Base-by-base conservation (phyloP, 2,797 vertebrate genomes). In the Channa striata region DNA sequence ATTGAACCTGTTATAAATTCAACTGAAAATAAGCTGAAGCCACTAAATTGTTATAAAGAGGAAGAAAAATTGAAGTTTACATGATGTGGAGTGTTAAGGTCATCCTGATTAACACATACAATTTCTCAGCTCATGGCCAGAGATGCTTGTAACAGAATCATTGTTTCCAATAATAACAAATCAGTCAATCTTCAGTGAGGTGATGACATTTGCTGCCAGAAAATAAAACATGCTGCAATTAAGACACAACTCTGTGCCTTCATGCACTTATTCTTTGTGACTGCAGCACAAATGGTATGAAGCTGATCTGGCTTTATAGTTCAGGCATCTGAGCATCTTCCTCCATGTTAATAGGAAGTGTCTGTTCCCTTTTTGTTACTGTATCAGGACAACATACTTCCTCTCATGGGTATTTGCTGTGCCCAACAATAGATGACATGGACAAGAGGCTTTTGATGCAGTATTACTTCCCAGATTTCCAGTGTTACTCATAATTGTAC, bases 401-500 rank as follows among this genome's bases (percentile, higher is more conserved):
- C 61, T 58, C 60, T 21, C 44, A 42, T 37, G 40, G 17, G 20
- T 56, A 48, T 65, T 20, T 67, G 44, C 51, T 39, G 14, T 52
- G 54, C 42, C 53, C 36, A 53, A 40, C 14, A 53, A 51, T 33
- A 42, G 37, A 36, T 17, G 43, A 30, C 25, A 30, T 30, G 25
- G 25, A 30, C 25, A 30, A 30, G 25, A 3, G 3, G 25, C 25
- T 30, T 30, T 30, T 30, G 25, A 6, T 42, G 54, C 13, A 13
- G 51, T 39, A 23, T n/a, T 34, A 59, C 19, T 43, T 40, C 46
- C 39, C 13, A 14, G 10, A 50, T 16, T 48, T n/a, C 23, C 13
- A 33, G 20, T 25, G 53, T 57, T 42, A 33, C 20, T 17, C 4
- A 6, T 53, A 40, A 62, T 3, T 50, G 43, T 17, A n/a, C 10